Percentiles rank a stretch among this genome's conserved stretches.
phyloP scores from a whole-genome alignment of 2,113 vertebrate genomes.

The Osmerus eperlanus region DNA sequence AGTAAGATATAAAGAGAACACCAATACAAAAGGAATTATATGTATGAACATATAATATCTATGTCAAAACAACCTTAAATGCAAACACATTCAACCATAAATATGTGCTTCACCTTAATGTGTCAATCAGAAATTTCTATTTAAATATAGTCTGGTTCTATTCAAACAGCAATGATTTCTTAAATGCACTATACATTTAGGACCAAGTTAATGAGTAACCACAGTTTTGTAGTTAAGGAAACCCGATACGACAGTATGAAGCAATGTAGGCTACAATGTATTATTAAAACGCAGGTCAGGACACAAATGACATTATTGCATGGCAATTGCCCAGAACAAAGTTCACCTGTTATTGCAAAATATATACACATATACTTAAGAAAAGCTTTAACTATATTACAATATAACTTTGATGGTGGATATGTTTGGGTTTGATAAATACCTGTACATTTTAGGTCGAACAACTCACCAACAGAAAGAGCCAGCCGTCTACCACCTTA shows the following conservation, averaged over 20 bases:
- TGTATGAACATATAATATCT: no score
- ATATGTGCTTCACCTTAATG: no score
- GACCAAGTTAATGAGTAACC: neutral
- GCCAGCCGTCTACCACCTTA: slow-evolving; percentile 37
- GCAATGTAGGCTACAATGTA: neutral
- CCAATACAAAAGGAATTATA: no score
- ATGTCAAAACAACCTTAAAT: no score
- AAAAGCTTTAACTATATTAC: no score
- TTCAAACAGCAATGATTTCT: no score
- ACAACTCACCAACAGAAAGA: slow-evolving; percentile 30
- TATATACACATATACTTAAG: neutral
- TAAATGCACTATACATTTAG: no score
- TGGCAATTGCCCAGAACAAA: neutral
- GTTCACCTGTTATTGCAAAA: neutral
- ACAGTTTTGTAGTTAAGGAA: neutral
- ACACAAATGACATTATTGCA: neutral
- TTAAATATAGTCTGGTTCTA: no score
- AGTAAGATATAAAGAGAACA: no score
- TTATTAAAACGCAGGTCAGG: slow-evolving; percentile 18
- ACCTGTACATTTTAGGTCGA: neutral
- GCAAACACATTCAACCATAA: no score
- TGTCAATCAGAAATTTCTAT: no score
- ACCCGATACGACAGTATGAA: slow-evolving; percentile 11
- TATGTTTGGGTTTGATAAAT: neutral
- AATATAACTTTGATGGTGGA: neutral